A percentile compares a stretch with the other conserved stretches of the same genome.
Conservation (phyloP, 2,888 invertebrate species). For the Odontocolon sp. region DNA sequence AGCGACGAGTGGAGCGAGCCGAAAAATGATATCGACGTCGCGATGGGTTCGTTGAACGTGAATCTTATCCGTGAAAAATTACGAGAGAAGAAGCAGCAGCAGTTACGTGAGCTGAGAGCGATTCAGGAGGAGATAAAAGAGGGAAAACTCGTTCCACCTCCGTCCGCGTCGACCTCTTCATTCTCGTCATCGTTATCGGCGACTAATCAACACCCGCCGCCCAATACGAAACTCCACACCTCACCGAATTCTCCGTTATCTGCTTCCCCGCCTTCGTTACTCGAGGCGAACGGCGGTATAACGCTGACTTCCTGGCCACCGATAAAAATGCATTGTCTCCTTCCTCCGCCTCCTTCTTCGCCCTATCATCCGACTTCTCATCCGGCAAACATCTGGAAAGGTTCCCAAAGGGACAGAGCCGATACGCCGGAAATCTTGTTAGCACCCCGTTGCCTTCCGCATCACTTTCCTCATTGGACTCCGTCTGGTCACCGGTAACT, state of each 20-base stretch:
- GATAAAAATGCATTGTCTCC: constrained; percentile 78
- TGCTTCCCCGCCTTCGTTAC: constrained; percentile 64
- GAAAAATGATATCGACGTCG: constrained; percentile 87
- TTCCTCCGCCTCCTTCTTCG: constrained; percentile 74
- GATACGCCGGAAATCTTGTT: constrained; percentile 90
- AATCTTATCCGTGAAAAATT: constrained; percentile 89
- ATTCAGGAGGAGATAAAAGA: constrained; percentile 94
- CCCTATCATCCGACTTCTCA: constrained; percentile 73
- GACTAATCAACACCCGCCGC: constrained; percentile 82
- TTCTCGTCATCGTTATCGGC: constrained; percentile 74
- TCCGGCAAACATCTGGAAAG: constrained; percentile 74
- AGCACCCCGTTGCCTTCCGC: constrained; percentile 84
- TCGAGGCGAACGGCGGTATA: constrained; percentile 68
- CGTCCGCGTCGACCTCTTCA: constrained; percentile 82
- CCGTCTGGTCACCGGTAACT: constrained; percentile 73
- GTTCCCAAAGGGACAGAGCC: constrained; percentile 82
- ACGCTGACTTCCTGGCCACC: constrained; percentile 76
- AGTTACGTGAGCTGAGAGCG: constrained; percentile 90
- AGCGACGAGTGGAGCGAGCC: constrained; percentile 86
- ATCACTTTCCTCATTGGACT: constrained; percentile 77
- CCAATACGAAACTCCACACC: constrained; percentile 82
- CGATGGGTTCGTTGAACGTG: constrained; percentile 85
- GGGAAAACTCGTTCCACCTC: constrained; percentile 87
- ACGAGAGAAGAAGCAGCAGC: constrained; percentile 94
- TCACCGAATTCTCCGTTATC: constrained; percentile 75